Evolutionary conservation across 2,888 invertebrate genomes (phyloP).

Genomic region (Gerosis bhagava): DNA sequence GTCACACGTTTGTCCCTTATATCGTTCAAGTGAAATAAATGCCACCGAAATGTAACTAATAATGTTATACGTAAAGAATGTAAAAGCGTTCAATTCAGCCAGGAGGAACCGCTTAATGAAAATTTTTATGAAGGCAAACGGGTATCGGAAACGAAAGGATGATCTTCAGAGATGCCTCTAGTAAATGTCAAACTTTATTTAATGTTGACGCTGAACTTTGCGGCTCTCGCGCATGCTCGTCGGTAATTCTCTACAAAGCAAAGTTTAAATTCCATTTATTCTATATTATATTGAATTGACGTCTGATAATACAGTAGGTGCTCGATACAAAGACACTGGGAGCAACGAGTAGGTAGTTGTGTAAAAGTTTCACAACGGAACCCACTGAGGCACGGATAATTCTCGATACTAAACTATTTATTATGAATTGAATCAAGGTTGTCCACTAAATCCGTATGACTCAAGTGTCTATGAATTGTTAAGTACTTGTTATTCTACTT

Average conservation of each 20-base stretch:
- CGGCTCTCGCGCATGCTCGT: conserved; percentile 18
- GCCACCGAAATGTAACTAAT: too few relatives aligned
- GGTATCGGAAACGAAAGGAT: conserved; percentile 65
- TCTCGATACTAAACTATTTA: conserved; percentile 34
- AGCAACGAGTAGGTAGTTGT: conserved; percentile 12
- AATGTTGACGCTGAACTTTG: conserved; percentile 33
- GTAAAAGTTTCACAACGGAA: conserved; percentile 48
- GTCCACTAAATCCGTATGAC: conserved; percentile 40
- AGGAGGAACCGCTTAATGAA: conserved; percentile 48
- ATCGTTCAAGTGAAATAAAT: conserved; percentile 58
- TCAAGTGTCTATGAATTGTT: conserved; percentile 48
- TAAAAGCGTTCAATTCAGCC: conserved; percentile 28
- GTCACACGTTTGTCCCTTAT: conserved; percentile 54
- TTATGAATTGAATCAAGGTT: conserved; percentile 54
- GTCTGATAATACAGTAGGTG: too few relatives aligned
- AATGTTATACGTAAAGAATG: too few relatives aligned
- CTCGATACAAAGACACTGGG: neutral
- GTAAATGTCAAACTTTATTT: conserved; percentile 63
- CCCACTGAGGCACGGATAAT: conserved; percentile 1
- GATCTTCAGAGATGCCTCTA: conserved; percentile 53
- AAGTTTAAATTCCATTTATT: conserved; percentile 11
- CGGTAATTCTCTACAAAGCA: conserved; percentile 26
- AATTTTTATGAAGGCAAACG: conserved; percentile 65
- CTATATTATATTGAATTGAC: conserved; percentile 1
- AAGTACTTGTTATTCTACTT: conserved; percentile 28